A percentile compares a stretch with the other conserved stretches of the same genome.
Conservation (phyloP, 2,113 vertebrate species). For the Perca flavescens region DNA sequence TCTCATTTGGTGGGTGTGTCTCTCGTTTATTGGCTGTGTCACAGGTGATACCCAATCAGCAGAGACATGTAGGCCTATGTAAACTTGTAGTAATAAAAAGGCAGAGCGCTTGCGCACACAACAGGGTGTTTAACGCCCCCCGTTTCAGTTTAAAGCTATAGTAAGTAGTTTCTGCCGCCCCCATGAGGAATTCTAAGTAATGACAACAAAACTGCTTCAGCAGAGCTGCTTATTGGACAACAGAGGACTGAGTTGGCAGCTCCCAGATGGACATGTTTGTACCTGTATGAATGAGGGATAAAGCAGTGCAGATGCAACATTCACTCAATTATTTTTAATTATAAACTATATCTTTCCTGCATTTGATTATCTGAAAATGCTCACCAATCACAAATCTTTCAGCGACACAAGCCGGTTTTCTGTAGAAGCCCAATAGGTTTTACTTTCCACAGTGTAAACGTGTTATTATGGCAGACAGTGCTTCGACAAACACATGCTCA, state of each 20-base stretch:
- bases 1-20: too few species aligned
- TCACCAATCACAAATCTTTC: conserved; percentile 6
- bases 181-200: too few species aligned
- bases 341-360: background rate
- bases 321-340: background rate
- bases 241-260: background rate
- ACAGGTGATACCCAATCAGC: too few species aligned
- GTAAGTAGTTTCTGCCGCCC: too few species aligned
- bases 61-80: too few species aligned
- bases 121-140: too few species aligned
- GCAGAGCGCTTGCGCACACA: too few species aligned
- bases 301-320: background rate
- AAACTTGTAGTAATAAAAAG: too few species aligned
- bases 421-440: background rate
- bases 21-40: too few species aligned
- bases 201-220: background rate
- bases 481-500: conserved; percentile 44
- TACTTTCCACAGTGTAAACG: conserved; percentile 46
- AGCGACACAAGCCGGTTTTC: conserved; percentile 2
- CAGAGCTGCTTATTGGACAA: conserved; percentile 10
- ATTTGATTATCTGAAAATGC: background rate
- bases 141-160: too few species aligned
- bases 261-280: background rate
- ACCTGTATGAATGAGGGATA: background rate
- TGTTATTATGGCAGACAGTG: conserved; percentile 36